phyloP scores from a whole-genome alignment of 2,797 vertebrate species.

The Danio albolineatus region DNA sequence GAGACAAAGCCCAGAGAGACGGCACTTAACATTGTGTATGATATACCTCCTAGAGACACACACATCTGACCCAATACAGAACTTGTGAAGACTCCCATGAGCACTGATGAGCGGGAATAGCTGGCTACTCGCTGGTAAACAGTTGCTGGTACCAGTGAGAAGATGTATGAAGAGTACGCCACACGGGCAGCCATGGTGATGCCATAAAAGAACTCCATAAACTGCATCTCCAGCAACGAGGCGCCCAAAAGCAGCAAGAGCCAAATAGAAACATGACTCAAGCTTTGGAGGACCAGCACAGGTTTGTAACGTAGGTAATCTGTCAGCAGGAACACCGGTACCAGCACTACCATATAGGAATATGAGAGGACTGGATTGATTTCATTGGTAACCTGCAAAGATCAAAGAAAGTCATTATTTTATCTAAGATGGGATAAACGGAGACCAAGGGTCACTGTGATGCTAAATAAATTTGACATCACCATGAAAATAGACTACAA shows the following conservation, averaged over 20 bases:
- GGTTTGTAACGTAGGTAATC: conserved; percentile 94
- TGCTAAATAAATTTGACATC: background rate
- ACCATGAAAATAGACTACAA: background rate
- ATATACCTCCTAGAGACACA: conserved; percentile 69
- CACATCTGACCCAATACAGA: conserved; percentile 91
- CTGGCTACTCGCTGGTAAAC: conserved; percentile 91
- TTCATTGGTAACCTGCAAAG: conserved; percentile 90
- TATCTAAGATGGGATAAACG: background rate
- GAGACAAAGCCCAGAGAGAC: conserved; percentile 87
- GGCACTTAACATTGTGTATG: conserved; percentile 76
- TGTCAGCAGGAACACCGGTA: conserved; percentile 92
- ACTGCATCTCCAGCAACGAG: conserved; percentile 86
- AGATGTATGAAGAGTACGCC: conserved; percentile 97
- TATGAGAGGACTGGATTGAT: conserved; percentile 91
- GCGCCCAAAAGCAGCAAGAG: conserved; percentile 83
- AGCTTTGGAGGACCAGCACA: conserved; percentile 88
- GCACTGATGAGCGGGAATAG: conserved; percentile 87
- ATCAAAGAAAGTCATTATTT: background rate
- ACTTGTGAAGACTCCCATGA: conserved; percentile 93
- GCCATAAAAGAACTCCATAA: conserved; percentile 96
- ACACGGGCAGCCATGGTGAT: conserved; percentile 94
- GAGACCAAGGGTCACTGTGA: background rate
- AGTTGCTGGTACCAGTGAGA: conserved; percentile 86
- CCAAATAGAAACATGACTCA: conserved; percentile 91
- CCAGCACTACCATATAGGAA: conserved; percentile 90